Evolutionary conservation across 2,888 invertebrate species (phyloP).

Genomic region (Acrobasis consociella): DNA sequence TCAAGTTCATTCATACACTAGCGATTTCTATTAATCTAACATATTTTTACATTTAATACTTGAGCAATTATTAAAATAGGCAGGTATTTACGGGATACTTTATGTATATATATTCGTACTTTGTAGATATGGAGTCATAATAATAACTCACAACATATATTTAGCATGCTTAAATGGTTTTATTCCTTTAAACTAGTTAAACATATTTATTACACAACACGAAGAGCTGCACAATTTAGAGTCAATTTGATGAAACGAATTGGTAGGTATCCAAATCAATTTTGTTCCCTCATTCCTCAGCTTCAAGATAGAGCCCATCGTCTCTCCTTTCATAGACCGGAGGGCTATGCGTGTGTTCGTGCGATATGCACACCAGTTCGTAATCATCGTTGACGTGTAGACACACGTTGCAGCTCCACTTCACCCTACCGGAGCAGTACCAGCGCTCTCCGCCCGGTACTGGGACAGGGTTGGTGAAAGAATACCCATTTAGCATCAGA

Average conservation of each 20-base stretch:
- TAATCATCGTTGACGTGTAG: slow-evolving; percentile 76
- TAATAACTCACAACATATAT: no score
- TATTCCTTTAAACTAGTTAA: no score
- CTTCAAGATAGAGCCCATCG: slow-evolving; percentile 56
- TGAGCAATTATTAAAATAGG: neutral
- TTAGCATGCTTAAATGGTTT: no score
- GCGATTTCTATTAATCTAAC: neutral
- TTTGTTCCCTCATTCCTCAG: neutral
- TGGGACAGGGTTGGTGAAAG: slow-evolving; percentile 71
- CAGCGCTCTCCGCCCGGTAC: slow-evolving; percentile 71
- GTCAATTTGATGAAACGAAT: neutral
- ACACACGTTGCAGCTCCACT: slow-evolving; percentile 67
- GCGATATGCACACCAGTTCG: slow-evolving; percentile 69
- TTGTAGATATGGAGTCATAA: no score
- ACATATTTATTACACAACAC: no score
- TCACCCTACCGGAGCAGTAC: slow-evolving; percentile 69
- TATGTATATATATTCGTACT: no score
- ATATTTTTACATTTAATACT: neutral
- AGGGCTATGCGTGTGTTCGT: slow-evolving; percentile 64
- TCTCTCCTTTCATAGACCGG: slow-evolving; percentile 64
- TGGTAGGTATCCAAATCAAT: neutral
- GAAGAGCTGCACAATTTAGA: no score
- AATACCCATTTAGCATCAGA: slow-evolving; percentile 71
- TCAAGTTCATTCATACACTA: neutral
- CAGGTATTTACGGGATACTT: no score